These are phyloP conservation scores for Bicyclus anynana DNA, from an alignment of 1,140 invertebrate species.

Conservation along the genomic window DNA sequence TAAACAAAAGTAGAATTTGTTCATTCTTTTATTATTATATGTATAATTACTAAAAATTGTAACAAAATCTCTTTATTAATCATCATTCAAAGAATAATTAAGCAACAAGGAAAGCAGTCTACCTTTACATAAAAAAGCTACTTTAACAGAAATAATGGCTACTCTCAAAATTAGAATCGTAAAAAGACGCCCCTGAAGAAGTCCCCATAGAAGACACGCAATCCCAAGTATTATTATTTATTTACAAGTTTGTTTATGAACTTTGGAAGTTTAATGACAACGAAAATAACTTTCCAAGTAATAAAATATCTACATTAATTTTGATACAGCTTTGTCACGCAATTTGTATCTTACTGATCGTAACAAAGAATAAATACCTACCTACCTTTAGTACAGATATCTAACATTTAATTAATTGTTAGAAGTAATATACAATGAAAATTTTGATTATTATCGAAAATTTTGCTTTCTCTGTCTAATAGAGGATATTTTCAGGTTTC, in stretches of 20 bases:
- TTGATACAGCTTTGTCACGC: slow-evolving; percentile 55
- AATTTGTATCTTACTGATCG: slow-evolving; percentile 18
- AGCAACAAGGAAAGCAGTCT: neutral
- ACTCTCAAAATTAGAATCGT: neutral
- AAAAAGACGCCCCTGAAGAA: slow-evolving; percentile 4
- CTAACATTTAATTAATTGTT: no score
- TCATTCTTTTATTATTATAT: no score
- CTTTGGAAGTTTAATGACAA: slow-evolving; percentile 61
- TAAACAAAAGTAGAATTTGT: no score
- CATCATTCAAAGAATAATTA: no score
- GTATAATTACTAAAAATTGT: no score
- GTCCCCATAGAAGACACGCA: slow-evolving; percentile 32
- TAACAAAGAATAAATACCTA: neutral
- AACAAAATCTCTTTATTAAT: no score
- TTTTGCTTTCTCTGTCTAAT: no score
- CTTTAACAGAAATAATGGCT: neutral
- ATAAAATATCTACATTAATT: slow-evolving; percentile 54
- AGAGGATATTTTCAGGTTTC: no score
- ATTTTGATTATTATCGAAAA: no score
- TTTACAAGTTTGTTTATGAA: slow-evolving; percentile 51
- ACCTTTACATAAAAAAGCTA: neutral
- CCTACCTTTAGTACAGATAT: no score
- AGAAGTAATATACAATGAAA: no score
- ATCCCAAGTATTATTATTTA: slow-evolving; percentile 48
- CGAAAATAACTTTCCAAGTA: slow-evolving; percentile 52